Base-by-base conservation (phyloP, 2,797 vertebrate genomes). In the Lutjanus argentimaculatus region DNA sequence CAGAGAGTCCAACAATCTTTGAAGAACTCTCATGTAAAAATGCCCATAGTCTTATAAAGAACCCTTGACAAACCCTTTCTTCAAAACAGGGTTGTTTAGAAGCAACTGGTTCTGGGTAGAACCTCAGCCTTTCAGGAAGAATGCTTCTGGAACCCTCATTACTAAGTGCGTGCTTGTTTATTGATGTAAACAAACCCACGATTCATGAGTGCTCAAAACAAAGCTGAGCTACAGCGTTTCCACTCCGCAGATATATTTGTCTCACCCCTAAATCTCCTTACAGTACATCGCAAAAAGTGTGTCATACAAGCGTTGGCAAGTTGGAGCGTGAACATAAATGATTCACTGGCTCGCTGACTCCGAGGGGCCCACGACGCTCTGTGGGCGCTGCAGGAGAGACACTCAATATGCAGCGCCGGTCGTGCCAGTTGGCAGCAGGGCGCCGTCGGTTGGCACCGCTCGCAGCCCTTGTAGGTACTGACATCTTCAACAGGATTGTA, bases 351-450 rank as follows among this genome's bases (percentile, higher is more conserved):
- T 89, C 66, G 36, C 83, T 67, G 91, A 88, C 86, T 90, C 77
- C 10, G 17, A 65, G 75, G 84, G 82, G 68, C 80, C 87, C 66
- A 63, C 55, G 48, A 9, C 66, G 83, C 83, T 91, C 78, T 36
- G 80, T 73, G 85, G 89, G 81, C 65, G 67, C 86, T 74, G 77
- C 80, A 67, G 71, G 80, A 85, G 88, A 83, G 80, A 16, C 62
- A 75, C 85, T 89, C 87, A 81, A 80, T 90, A 90, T 87, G 86
- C 81, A 67, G 81, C 8, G 8, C 74, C 48, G 36, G 75, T 67
- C 25, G 61, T 86, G 93, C 95, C 93, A 93, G 89, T 87, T 94
- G 94, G 94, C 94, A 91, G 80, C 72, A 14, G 77, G 80, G 62
- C 13, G 25, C 83, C 61, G 42, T 63, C 79, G 73, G 75, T 87